These are phyloP conservation scores for Mellivora capensis DNA, from an alignment of 2,113 vertebrate genomes.

Conservation along the genomic window DNA sequence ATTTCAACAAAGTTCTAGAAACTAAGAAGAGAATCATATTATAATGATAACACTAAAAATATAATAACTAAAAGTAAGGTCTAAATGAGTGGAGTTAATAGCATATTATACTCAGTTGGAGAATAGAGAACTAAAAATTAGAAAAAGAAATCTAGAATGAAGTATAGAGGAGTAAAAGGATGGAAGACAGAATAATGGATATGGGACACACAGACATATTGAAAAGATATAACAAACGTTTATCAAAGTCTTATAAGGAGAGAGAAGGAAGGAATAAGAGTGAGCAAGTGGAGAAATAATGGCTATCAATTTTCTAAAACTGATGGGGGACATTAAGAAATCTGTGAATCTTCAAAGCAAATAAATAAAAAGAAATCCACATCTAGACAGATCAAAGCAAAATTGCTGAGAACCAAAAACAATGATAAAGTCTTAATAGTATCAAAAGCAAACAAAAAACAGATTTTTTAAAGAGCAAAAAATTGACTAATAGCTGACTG, in stretches of 20 bases:
- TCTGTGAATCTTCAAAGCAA: not conserved
- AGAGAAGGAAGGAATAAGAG: not conserved
- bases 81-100: not conserved
- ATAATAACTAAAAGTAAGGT: not conserved
- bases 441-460: not conserved
- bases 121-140: not conserved
- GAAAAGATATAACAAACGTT: not conserved
- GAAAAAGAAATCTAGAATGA: not conserved
- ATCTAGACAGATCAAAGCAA: not conserved
- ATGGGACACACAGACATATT: not conserved
- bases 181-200: not conserved
- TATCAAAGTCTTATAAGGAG: not conserved
- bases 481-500: not conserved
- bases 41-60: not conserved
- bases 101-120: not conserved
- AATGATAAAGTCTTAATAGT: not conserved
- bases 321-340: not conserved
- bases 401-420: not conserved
- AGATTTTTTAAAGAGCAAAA: not conserved
- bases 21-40: not conserved
- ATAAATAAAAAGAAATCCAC: not conserved
- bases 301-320: not conserved
- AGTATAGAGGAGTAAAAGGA: not conserved
- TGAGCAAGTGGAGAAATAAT: not conserved
- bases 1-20: not conserved